Base-by-base conservation (phyloP, 2,113 vertebrate genomes). In the Climacteris rufus region DNA sequence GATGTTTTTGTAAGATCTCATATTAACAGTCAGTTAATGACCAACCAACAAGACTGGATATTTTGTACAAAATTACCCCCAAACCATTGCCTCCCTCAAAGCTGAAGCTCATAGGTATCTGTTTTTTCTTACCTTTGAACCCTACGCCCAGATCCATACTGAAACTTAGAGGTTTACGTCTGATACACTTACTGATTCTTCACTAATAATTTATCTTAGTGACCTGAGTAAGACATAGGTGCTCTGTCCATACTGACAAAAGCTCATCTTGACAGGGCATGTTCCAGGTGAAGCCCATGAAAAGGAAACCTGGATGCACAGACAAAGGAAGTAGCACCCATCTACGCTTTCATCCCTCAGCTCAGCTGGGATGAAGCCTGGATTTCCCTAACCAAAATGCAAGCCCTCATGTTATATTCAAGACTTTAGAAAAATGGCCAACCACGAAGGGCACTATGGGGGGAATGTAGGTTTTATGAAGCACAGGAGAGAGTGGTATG, bases 11-110 rank as follows among this genome's bases (percentile, higher is more conserved):
- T 87, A 93, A 91, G 81, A 76, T 84, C 28, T 84, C 57, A 27
- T 60, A 94, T 85, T 96, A 96, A 91, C 69, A 56, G 45, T 10
- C 50, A 80, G 75, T 90, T 86, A 88, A 88, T 65, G 59, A 86
- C 31, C 66, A 90, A 79, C 85, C 45, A 74, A 22, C 50, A 18
- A 79, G 76, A 74, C 42, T 44, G 57, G 79, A 65, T n/a, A 11
- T 80, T 60, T 92, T 56, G 42, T 80, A 83, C 63, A 65, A 89
- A 90, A 83, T 47, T 33, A 39, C 42, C 60, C 70, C 47, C 63
- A 90, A 86, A 88, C 70, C 63, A 70, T 69, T 50, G 56, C 37
- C n/a, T 68, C 30, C n/a, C 16, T 52, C 44, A 81, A 3, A 33
- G 54, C 27, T 28, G 30, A 84, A 93, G 69, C 23, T 86, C 56